phyloP scores from a whole-genome alignment of 2,888 invertebrate genomes.

The Lysandra bellargus region DNA sequence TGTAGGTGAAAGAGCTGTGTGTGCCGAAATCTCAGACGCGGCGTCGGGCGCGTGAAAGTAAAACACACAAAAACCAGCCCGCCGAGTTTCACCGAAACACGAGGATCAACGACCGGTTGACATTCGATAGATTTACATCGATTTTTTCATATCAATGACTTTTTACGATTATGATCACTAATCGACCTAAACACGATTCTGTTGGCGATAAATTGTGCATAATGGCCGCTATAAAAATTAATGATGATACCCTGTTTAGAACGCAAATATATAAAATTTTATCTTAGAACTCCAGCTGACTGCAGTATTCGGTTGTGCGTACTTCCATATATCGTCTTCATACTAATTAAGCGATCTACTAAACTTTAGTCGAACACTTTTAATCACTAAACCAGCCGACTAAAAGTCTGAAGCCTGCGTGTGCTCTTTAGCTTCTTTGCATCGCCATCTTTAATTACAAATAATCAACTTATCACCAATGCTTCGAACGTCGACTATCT shows the following conservation, averaged over 20 bases:
- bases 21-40: constrained; percentile 29
- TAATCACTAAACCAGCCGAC: too few relatives aligned
- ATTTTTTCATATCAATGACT: constrained; percentile 2
- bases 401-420: too few relatives aligned
- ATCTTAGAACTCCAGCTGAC: not conserved
- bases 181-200: constrained; percentile 8
- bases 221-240: not conserved
- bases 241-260: not conserved
- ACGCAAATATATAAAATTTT: not conserved
- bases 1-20: not conserved
- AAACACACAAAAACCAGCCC: constrained; percentile 72
- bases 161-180: constrained; percentile 12
- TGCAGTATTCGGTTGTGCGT: not conserved
- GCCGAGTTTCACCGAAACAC: constrained; percentile 75
- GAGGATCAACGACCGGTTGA: constrained; percentile 74
- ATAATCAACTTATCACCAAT: not conserved
- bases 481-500: not conserved
- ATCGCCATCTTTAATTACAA: not conserved
- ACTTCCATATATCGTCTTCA: too few relatives aligned
- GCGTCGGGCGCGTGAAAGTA: constrained; percentile 61
- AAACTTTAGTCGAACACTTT: too few relatives aligned
- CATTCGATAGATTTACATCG: constrained; percentile 55
- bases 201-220: constrained; percentile 10
- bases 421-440: not conserved
- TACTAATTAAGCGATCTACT: too few relatives aligned